Base-by-base conservation (phyloP, 1,140 invertebrate genomes). In the Sarcophaga bullata region DNA sequence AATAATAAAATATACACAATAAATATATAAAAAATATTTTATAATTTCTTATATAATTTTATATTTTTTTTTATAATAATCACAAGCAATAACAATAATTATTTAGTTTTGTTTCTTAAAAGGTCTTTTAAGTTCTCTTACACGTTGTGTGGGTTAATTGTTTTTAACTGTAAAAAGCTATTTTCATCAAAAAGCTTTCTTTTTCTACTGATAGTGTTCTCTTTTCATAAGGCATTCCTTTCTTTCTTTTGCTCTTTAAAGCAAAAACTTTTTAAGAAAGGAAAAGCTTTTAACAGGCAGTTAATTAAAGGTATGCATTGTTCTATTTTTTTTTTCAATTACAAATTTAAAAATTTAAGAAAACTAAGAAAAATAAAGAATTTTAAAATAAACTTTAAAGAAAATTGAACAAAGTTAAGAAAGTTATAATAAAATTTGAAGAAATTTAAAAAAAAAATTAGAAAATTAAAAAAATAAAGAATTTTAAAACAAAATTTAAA, bases 11-110 rank as follows among this genome's bases (percentile, higher is more conserved):
- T 8, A 68, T 58, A 37, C 25, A 37, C 25, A 58, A 58, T 68
- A 68, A 68, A 68, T 68, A 58, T 58, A 62, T 68, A 68, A 68
- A 68, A 58, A 68, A 68, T 68, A 68, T 6, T 68, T 68, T 6
- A 68, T 68, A 68, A 68, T 68, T 19, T 68, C 19, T 8, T 19
- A 19, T 68, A 68, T 19, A 8, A 10, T 19, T 25, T 19, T 19
- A 25, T 17, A n/a, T n/a, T n/a, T n/a, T n/a, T n/a, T 19, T 19
- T 37, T 68, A 68, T 25, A 17, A 68, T 25, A 19, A 68, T 68
- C 17, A 19, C 17, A 68, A 25, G 17, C 19, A 8, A 17, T 25
- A 68, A 68, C n/a, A 68, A 68, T 68, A 68, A 19, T 68, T 68
- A 37, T 19, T 19, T 68, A 68, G 10, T 68, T 68, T 68, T 37